Evolutionary conservation across 2,797 vertebrate species (phyloP).

Genomic region (Hapalemur alaotrensis): DNA sequence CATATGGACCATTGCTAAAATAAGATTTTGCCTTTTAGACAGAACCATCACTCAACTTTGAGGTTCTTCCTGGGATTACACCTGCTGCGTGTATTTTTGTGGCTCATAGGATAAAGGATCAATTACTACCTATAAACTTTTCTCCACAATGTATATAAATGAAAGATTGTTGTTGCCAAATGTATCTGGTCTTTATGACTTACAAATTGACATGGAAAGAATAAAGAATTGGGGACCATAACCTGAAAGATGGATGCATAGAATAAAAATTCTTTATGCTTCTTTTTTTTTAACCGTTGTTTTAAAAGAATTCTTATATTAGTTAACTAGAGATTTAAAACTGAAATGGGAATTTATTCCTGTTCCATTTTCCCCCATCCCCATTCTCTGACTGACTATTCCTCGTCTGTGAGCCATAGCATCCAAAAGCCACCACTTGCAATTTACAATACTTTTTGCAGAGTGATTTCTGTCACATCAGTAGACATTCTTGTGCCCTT

Average conservation of each 20-base stretch:
- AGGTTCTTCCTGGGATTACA: not conserved
- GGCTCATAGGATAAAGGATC: not conserved
- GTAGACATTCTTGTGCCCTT: not conserved
- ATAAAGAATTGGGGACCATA: not conserved
- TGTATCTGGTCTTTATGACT: not conserved
- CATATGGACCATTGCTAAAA: constrained; percentile 52
- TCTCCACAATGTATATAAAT: not conserved
- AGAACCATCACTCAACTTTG: not conserved
- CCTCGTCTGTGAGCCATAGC: not conserved
- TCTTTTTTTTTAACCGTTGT: not conserved
- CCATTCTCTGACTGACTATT: not conserved
- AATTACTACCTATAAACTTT: not conserved
- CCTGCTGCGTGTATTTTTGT: not conserved
- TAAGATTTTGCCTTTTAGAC: constrained; percentile 36
- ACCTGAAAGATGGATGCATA: not conserved
- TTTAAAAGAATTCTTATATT: not conserved
- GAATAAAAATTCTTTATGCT: not conserved
- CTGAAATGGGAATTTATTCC: not conserved
- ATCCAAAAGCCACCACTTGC: not conserved
- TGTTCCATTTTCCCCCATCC: not conserved
- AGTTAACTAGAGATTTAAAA: not conserved
- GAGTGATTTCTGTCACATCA: not conserved
- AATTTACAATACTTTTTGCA: not conserved
- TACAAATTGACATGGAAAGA: not conserved
- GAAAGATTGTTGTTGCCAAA: not conserved